Evolutionary conservation across 2,113 vertebrate genomes (phyloP).

Genomic region (Eolophus roseicapilla): DNA sequence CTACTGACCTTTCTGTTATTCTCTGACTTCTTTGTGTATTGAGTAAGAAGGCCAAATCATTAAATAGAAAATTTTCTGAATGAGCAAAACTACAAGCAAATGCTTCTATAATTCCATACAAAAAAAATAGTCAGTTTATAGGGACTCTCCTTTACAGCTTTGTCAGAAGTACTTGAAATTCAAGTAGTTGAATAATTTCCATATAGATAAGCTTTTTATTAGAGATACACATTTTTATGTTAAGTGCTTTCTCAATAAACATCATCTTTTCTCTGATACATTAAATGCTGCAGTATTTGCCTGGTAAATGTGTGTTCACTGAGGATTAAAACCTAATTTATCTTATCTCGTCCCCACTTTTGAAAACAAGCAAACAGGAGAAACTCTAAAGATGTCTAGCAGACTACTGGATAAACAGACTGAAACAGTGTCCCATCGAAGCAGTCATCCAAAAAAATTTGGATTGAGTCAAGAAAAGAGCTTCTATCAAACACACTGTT

Average conservation of each 20-base stretch:
- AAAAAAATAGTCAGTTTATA: not conserved
- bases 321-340: not conserved
- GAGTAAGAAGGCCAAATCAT: not conserved
- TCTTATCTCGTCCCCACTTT: not conserved
- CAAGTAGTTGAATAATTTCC: not conserved
- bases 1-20: not conserved
- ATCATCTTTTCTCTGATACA: not conserved
- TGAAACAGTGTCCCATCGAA: not conserved
- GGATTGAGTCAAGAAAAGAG: not conserved
- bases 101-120: not conserved
- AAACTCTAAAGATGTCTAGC: not conserved
- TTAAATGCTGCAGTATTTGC: not conserved
- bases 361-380: not conserved
- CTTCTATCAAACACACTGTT: not conserved
- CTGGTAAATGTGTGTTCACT: not conserved
- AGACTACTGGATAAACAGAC: not conserved
- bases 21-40: not conserved
- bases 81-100: not conserved
- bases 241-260: not conserved
- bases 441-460: not conserved
- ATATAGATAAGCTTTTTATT: not conserved
- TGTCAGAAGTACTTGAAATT: not conserved
- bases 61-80: not conserved
- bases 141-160: not conserved
- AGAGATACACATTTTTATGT: not conserved